Percentiles rank a stretch among this genome's conserved stretches.
Conservation (phyloP, 53 echinoderm and acorn worm genomes). For the Henricia sp. region DNA sequence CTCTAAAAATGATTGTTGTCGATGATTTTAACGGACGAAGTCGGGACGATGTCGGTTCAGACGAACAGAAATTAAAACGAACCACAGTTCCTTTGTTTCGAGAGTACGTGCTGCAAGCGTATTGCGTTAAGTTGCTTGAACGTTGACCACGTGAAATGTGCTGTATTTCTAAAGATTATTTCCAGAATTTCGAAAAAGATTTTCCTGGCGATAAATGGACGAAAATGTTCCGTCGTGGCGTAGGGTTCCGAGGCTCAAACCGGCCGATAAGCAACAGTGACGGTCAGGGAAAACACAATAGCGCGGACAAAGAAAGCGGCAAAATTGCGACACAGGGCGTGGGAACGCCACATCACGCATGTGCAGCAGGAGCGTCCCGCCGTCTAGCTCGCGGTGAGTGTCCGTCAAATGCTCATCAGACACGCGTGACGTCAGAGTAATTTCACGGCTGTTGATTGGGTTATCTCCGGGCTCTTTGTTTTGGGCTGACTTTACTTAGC, state of each 20-base stretch:
- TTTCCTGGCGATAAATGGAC: too few species aligned
- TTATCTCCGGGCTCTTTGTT: slow-evolving; percentile 49
- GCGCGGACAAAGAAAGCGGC: slow-evolving; percentile 33
- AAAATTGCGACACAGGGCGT: slow-evolving; percentile 65
- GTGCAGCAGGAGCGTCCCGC: slow-evolving; percentile 19
- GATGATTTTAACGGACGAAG: neutral
- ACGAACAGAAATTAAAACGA: slow-evolving; percentile 48
- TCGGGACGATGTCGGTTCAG: slow-evolving; percentile 8
- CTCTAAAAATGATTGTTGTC: slow-evolving; percentile 5
- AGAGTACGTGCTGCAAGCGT: slow-evolving; percentile 37
- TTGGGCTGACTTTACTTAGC: slow-evolving; percentile 31
- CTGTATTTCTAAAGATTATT: too few species aligned
- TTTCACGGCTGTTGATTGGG: slow-evolving; percentile 64
- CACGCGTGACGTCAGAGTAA: slow-evolving; percentile 56
- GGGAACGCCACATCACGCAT: slow-evolving; percentile 61
- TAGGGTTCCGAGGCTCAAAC: neutral
- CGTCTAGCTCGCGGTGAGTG: slow-evolving; percentile 9
- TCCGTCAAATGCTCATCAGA: slow-evolving; percentile 25
- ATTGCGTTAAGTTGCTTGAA: slow-evolving; percentile 21
- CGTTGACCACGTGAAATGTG: neutral
- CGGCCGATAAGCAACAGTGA: slow-evolving; percentile 32
- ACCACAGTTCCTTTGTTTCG: slow-evolving; percentile 55
- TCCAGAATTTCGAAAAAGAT: too few species aligned
- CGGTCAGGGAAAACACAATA: slow-evolving; percentile 49
- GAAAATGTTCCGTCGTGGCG: too few species aligned